Conservation (phyloP, 2,113 vertebrate genomes). For the Mobula hypostoma region DNA sequence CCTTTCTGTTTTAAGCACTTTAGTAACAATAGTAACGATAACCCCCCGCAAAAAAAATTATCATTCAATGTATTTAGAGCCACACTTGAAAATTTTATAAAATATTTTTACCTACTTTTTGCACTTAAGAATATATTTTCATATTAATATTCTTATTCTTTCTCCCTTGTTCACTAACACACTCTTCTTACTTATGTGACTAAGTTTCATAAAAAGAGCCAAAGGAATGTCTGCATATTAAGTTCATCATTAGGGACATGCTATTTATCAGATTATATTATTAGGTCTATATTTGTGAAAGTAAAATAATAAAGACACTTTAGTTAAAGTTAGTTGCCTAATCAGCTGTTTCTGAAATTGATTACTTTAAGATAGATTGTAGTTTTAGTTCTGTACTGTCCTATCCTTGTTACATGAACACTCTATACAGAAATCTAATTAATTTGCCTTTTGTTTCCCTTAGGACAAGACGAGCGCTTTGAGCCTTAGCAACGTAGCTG, state of each 20-base stretch:
- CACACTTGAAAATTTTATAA: not conserved
- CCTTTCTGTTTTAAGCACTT: not conserved
- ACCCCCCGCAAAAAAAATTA: not conserved
- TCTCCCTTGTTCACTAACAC: not conserved
- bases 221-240: not conserved
- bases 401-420: not conserved
- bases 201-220: not conserved
- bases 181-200: not conserved
- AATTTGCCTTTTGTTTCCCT: constrained; percentile 52
- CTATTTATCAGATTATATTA: not conserved
- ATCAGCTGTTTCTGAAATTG: not conserved
- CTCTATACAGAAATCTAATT: not conserved
- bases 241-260: not conserved
- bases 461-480: constrained; percentile 99
- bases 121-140: not conserved
- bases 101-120: not conserved
- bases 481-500: constrained; percentile 98
- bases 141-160: not conserved
- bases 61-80: not conserved
- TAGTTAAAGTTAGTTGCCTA: not conserved
- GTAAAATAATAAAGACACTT: not conserved
- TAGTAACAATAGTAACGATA: not conserved
- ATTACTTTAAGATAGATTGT: not conserved
- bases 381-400: not conserved
- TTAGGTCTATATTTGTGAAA: not conserved